These are phyloP conservation scores for Albula goreensis DNA, from an alignment of 2,113 vertebrate genomes.

Conservation along the genomic window DNA sequence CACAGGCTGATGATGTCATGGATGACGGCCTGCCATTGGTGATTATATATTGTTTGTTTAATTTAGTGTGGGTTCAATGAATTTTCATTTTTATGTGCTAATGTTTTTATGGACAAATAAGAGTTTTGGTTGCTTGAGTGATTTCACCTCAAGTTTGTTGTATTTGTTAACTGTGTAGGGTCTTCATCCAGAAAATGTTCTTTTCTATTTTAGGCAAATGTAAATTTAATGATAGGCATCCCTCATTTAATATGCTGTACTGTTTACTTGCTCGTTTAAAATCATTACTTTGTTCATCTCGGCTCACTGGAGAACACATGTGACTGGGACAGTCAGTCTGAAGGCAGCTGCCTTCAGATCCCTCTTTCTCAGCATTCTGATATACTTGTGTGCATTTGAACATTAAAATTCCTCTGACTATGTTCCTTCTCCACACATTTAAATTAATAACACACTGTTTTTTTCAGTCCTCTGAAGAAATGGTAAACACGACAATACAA, in stretches of 20 bases:
- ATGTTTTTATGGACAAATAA: too few relatives aligned
- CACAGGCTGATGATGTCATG: too few relatives aligned
- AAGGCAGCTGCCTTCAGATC: not conserved
- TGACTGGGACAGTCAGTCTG: not conserved
- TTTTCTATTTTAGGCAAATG: not conserved
- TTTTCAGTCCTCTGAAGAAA: conserved; percentile 11
- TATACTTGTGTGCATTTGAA: not conserved
- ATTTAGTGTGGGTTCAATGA: too few relatives aligned
- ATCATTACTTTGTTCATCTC: conserved; percentile 17
- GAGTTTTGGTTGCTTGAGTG: too few relatives aligned
- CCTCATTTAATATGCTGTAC: conserved; percentile 3
- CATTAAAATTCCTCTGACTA: conserved; percentile 19
- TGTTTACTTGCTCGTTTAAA: conserved; percentile 13
- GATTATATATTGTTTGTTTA: too few relatives aligned
- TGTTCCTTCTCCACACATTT: conserved; percentile 4
- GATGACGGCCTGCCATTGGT: too few relatives aligned
- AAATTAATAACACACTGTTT: not conserved
- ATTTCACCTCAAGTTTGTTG: too few relatives aligned
- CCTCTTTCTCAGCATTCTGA: not conserved
- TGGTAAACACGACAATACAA: conserved; percentile 2
- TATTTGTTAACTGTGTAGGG: not conserved
- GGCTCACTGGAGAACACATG: conserved; percentile 39
- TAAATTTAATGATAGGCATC: not conserved
- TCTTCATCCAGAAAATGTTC: not conserved
- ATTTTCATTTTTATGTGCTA: too few relatives aligned